phyloP scores from a whole-genome alignment of 2,797 vertebrate species.

The Schizopygopsis pylzovi region DNA sequence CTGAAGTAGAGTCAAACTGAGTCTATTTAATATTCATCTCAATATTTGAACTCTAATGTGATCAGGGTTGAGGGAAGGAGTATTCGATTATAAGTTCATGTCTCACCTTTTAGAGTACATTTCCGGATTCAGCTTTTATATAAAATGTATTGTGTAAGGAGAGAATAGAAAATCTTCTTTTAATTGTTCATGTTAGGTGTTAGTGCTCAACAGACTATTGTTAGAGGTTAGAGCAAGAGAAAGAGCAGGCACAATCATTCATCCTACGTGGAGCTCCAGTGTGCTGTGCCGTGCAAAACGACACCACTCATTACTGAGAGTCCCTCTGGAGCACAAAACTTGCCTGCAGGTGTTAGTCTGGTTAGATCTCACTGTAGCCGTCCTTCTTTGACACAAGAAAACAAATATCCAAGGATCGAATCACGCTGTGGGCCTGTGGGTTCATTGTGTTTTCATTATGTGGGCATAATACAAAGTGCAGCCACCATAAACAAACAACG shows the following conservation, averaged over 20 bases:
- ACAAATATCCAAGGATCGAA: conserved; percentile 19
- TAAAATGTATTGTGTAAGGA: background rate
- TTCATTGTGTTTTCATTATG: conserved; percentile 21
- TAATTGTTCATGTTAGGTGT: conserved; percentile 13
- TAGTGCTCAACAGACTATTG: conserved; percentile 21
- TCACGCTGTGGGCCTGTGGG: conserved; percentile 32
- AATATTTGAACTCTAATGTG: background rate
- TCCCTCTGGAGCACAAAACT: conserved; percentile 14
- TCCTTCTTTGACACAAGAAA: conserved; percentile 4
- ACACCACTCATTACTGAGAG: conserved; percentile 19
- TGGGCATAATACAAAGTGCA: conserved; percentile 10
- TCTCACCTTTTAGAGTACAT: background rate
- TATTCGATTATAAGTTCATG: background rate
- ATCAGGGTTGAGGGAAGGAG: background rate
- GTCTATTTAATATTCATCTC: background rate
- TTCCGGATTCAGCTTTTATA: background rate
- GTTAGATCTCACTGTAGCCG: conserved; percentile 13
- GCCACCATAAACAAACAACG: conserved; percentile 15
- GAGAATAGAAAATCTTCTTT: background rate
- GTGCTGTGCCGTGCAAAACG: conserved; percentile 16
- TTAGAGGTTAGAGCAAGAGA: conserved; percentile 27
- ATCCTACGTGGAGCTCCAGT: conserved; percentile 9
- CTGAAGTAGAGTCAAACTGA: background rate
- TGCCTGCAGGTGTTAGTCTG: conserved; percentile 21
- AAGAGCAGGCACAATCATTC: conserved; percentile 15